Conservation (phyloP, 2,797 vertebrate species). For the Lates japonicus region DNA sequence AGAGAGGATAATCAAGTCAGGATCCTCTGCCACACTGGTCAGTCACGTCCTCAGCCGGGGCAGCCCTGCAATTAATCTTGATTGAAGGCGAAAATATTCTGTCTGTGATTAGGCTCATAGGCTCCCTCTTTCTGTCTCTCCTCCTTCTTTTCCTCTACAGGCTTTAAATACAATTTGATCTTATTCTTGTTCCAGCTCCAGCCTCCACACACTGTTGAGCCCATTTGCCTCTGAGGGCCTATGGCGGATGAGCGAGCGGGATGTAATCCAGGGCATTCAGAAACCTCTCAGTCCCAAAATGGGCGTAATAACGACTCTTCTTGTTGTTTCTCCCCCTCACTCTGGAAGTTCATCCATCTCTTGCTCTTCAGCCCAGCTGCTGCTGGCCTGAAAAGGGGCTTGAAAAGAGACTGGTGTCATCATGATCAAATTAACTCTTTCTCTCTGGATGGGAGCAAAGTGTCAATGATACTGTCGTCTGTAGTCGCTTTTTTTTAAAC, state of each 20-base stretch:
- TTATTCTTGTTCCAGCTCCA: constrained; percentile 86
- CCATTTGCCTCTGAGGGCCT: constrained; percentile 81
- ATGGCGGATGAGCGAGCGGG: constrained; percentile 76
- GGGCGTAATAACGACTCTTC: constrained; percentile 79
- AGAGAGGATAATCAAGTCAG: constrained; percentile 98
- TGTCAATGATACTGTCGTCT: constrained; percentile 81
- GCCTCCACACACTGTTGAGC: constrained; percentile 87
- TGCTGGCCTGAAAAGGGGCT: constrained; percentile 84
- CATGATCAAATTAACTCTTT: constrained; percentile 88
- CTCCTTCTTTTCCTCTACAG: constrained; percentile 83
- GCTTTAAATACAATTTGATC: constrained; percentile 94
- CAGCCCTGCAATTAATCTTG: constrained; percentile 99
- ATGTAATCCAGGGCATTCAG: constrained; percentile 84
- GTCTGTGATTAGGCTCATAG: constrained; percentile 99
- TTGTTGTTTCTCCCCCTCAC: constrained; percentile 61
- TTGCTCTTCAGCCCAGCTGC: constrained; percentile 85
- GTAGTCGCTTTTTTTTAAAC: constrained; percentile 66
- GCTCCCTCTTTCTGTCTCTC: constrained; percentile 89
- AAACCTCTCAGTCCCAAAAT: constrained; percentile 78
- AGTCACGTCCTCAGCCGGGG: constrained; percentile 97
- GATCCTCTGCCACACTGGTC: constrained; percentile 99
- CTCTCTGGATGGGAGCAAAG: constrained; percentile 86
- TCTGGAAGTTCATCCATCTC: constrained; percentile 74
- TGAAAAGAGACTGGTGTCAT: constrained; percentile 85
- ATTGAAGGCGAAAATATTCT: constrained; percentile 99